Base-by-base conservation (phyloP, 1,140 invertebrate genomes). In the Lasioglossum albipes region DNA sequence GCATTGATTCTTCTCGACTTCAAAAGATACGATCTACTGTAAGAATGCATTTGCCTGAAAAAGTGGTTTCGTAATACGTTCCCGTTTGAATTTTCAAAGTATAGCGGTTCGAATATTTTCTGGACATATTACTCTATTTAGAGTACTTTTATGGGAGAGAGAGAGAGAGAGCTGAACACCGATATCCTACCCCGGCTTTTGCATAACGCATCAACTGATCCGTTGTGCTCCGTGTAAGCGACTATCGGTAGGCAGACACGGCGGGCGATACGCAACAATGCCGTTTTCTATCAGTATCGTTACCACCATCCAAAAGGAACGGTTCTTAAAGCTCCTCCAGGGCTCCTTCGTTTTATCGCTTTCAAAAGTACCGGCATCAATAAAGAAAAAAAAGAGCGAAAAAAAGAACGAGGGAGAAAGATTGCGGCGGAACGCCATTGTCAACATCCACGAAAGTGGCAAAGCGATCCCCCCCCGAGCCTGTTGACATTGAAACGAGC, bases 401-500 rank as follows among this genome's bases (percentile, higher is more conserved):
- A 49, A 49, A 49, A 13, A 0, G 13, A 49, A 49, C 45, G 45
- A 31, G 64, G n/a, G 13, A 59, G 16, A 59, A 9, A n/a, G 49
- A 85, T 59, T 65, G 68, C 31, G 67, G 49, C 27, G 75, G 72
- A 45, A 16, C 64, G 61, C 52, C 59, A 49, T 73, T 69, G 78
- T 76, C 45, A 70, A 81, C 76, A 75, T 81, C 69, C 82, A 67
- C 20, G 57, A 84, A 22, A 41, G 16, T 62, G 27, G 70, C 54
- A 31, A 67, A 18, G 36, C 66, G 70, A 18, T 84, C 74, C 54
- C 61, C 59, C 67, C 36, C n/a, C 27, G 49, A 77, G 31, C 36
- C 49, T 74, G 61, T 69, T 74, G 73, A 69, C 74, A 72, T 82
- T 71, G 59, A 70, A 77, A 81, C 64, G 77, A 49, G 83, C 77